These are phyloP conservation scores for Actinia equina DNA, from an alignment of 64 coral and sea anemone species.

Conservation along the genomic window DNA sequence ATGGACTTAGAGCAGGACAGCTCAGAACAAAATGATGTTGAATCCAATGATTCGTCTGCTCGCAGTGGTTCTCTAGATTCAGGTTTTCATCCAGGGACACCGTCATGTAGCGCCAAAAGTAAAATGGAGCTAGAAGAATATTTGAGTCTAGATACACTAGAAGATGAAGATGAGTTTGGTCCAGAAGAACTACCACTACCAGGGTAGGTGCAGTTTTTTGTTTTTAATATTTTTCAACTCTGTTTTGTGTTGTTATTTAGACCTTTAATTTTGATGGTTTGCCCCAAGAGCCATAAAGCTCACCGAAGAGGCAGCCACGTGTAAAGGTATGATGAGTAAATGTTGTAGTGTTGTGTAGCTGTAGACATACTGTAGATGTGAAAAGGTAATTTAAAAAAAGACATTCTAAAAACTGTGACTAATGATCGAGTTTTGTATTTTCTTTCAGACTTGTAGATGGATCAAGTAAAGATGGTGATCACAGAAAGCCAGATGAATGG, in stretches of 20 bases:
- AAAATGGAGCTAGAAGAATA: neutral
- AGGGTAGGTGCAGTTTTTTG: neutral
- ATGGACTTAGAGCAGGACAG: slow-evolving; percentile 55
- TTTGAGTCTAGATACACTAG: slow-evolving; percentile 24
- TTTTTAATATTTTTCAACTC: neutral
- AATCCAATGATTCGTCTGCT: slow-evolving; percentile 63
- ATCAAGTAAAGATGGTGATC: neutral
- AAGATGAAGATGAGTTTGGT: slow-evolving; percentile 52
- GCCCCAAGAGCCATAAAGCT: neutral
- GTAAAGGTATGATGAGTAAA: neutral
- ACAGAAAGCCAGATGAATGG: slow-evolving; percentile 42
- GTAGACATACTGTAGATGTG: too few relatives aligned
- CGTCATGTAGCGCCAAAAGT: neutral
- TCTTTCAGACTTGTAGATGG: neutral
- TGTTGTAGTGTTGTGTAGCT: neutral
- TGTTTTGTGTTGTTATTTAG: neutral
- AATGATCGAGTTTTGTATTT: neutral
- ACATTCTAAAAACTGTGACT: too few relatives aligned
- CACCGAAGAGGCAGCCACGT: neutral
- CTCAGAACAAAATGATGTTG: slow-evolving; percentile 29
- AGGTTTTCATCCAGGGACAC: slow-evolving; percentile 42
- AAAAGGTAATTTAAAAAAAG: too few relatives aligned
- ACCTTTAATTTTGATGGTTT: neutral
- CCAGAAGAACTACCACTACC: slow-evolving; percentile 75
- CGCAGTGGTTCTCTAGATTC: slow-evolving; percentile 78